A percentile compares a stretch with the other conserved stretches of the same genome.
These are phyloP conservation scores for Drosophila ananassae DNA, from an alignment of 1,140 invertebrate genomes.

Conservation along the genomic window DNA sequence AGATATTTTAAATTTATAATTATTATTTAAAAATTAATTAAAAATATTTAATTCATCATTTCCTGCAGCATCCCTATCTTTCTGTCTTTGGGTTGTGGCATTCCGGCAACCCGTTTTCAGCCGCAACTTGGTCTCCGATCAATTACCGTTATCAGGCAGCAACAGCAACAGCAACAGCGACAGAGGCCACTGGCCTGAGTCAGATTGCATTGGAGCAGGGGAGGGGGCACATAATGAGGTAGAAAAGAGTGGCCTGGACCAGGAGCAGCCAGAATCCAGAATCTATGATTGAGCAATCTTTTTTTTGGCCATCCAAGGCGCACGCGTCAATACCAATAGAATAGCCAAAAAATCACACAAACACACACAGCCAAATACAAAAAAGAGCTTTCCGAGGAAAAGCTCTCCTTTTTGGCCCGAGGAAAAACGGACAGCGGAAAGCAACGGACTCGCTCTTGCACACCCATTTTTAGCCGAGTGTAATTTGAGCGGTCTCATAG, in stretches of 20 bases:
- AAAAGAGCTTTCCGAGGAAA: constrained; percentile 51
- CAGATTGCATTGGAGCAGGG: constrained; percentile 18
- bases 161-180: constrained; percentile 24
- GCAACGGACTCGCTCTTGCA: constrained; percentile 67
- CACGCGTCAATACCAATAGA: constrained; percentile 53
- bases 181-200: constrained; percentile 39
- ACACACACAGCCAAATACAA: constrained; percentile 8
- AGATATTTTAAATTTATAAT: background rate
- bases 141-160: constrained; percentile 71
- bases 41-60: background rate
- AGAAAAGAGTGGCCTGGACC: constrained; percentile 15
- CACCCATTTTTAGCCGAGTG: constrained; percentile 84
- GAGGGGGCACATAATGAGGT: background rate
- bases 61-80: background rate
- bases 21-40: background rate
- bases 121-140: constrained; percentile 43
- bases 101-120: constrained; percentile 73
- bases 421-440: constrained; percentile 11
- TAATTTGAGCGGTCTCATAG: constrained; percentile 82
- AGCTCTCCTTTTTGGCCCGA: constrained; percentile 38
- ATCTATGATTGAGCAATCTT: constrained; percentile 67
- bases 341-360: constrained; percentile 10
- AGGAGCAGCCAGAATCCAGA: constrained; percentile 20
- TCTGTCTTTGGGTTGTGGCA: constrained; percentile 41
- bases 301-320: constrained; percentile 44